These are phyloP conservation scores for Aphidius ervi DNA, from an alignment of 1,140 invertebrate species.

Conservation along the genomic window DNA sequence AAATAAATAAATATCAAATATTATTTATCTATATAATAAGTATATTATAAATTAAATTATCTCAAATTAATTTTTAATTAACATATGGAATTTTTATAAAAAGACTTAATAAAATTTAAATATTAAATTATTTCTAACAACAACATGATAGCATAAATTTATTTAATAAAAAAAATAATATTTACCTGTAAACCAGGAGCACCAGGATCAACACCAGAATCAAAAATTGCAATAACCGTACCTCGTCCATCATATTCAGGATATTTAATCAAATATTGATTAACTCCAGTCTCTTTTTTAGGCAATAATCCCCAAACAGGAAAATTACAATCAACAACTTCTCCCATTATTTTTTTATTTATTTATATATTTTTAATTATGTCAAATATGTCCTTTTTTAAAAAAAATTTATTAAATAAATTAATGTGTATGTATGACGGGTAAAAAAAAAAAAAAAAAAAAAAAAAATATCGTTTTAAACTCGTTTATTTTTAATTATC, in stretches of 20 bases:
- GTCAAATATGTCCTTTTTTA: not conserved
- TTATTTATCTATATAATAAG: constrained; percentile 8
- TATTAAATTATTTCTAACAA: constrained; percentile 6
- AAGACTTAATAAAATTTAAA: not conserved
- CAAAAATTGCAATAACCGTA: constrained; percentile 90
- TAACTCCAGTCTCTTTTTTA: constrained; percentile 93
- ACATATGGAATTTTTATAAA: too few relatives aligned
- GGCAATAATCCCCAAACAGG: constrained; percentile 80
- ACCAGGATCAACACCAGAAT: constrained; percentile 96
- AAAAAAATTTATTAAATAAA: too few relatives aligned
- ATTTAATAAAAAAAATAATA: not conserved
- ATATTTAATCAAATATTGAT: constrained; percentile 84
- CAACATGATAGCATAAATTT: constrained; percentile 38
- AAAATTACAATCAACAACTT: constrained; percentile 71
- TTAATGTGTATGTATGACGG: too few relatives aligned
- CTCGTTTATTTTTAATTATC: too few relatives aligned
- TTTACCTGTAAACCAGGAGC: constrained; percentile 88
- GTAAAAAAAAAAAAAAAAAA: too few relatives aligned
- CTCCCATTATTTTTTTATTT: constrained; percentile 54
- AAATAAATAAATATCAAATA: too few relatives aligned
- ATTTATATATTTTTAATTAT: constrained; percentile 18
- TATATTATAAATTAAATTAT: not conserved
- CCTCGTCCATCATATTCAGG: constrained; percentile 90
- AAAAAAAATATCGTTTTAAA: too few relatives aligned
- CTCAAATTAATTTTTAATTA: too few relatives aligned